Evolutionary conservation across 2,113 vertebrate species (phyloP), one percentile per base, ranked within the genome.

Genomic region (Podilymbus podiceps): DNA sequence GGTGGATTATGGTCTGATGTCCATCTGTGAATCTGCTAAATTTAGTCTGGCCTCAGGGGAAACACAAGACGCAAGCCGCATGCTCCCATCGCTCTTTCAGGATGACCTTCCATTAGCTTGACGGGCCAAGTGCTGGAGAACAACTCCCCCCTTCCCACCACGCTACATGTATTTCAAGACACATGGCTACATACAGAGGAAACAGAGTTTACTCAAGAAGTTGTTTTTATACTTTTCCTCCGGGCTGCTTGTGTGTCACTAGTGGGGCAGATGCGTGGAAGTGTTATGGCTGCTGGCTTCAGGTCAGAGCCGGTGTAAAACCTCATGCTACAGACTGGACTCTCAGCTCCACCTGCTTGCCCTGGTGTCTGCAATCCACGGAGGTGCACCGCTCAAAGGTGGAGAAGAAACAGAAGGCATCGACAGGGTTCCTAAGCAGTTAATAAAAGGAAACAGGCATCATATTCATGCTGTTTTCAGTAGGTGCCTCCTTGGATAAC

Each of bases 21-120:
- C 73, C 93, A 85, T 95, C 84, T 95, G 95, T 66, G 89, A 83
- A 90, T 82, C 73, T 59, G 91, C 95, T 97, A 97, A 94, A 96
- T 96, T 96, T 97, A 97, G 94, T 49, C 78, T 72, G 89, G 47
- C 74, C 95, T 76, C 77, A 22, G 84, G 96, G 89, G 94, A 97
- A 94, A 91, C 80, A 93, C 38, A 79, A 93, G 91, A 91, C 6
- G 0, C 86, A 73, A 96, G 84, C 74, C 95, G 94, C 94, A 94
- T 76, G 96, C 50, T 88, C 74, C 18, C 0, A 3, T 71, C 83
- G 44, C 95, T 96, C 91, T 91, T 28, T 63, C 63, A 31, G 80
- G 46, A 50, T 91, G 89, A 95, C 86, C 92, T 97, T 95, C 95
- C 92, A 91, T 92, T 59, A 82, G 74, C 71, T 92, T 4, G 3